Evolutionary conservation across 2,888 invertebrate species (phyloP).

Genomic region (Lasioglossum villosulum): DNA sequence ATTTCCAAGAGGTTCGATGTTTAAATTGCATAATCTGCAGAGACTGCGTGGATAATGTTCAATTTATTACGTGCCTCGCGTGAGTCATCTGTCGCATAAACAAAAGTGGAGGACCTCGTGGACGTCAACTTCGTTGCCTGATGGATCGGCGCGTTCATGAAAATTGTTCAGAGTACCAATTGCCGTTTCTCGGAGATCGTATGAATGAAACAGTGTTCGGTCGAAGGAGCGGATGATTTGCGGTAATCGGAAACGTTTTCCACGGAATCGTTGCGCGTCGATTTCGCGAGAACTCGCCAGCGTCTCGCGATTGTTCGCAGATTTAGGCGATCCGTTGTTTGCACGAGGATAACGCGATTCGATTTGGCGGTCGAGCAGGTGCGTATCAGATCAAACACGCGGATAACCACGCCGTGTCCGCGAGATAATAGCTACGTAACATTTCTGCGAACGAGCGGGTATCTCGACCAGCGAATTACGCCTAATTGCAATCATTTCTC

Average conservation of each 20-base stretch:
- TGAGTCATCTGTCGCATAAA: neutral
- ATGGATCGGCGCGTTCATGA: neutral
- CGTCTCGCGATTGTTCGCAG: neutral
- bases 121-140: neutral
- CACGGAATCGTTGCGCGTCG: neutral
- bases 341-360: constrained; percentile 39
- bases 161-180: neutral
- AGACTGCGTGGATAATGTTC: neutral
- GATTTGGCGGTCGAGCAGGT: constrained; percentile 13
- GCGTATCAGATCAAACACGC: constrained; percentile 9
- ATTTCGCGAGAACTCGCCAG: neutral
- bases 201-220: neutral
- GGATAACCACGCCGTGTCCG: constrained; percentile 27
- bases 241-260: neutral
- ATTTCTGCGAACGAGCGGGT: neutral
- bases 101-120: neutral
- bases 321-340: neutral
- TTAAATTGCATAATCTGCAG: neutral
- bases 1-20: neutral
- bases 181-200: neutral
- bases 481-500: neutral
- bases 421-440: constrained; percentile 6
- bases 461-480: neutral
- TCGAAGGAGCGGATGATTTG: neutral
- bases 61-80: neutral